A percentile compares a stretch with the other conserved stretches of the same genome.
These are phyloP conservation scores for Corythoichthys haematopterus DNA, from an alignment of 2,113 vertebrate genomes.

Conservation along the genomic window DNA sequence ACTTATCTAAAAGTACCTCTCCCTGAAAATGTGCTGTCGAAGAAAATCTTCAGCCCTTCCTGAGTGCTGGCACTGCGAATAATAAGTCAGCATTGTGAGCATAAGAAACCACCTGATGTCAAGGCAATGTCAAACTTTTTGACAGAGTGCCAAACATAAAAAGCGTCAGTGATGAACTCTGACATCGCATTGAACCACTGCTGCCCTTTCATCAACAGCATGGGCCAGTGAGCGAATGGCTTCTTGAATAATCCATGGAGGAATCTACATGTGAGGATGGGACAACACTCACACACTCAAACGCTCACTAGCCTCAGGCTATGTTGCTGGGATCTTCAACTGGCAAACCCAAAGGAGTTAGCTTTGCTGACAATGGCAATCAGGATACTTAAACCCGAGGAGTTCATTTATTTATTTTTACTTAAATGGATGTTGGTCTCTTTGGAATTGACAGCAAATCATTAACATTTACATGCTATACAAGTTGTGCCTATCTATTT, in stretches of 20 bases:
- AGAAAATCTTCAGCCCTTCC: not conserved
- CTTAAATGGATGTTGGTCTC: not conserved
- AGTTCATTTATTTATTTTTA: not conserved
- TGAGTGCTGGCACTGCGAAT: not conserved
- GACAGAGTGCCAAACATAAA: not conserved
- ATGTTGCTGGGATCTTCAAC: not conserved
- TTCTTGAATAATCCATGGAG: not conserved
- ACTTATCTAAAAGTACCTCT: not conserved
- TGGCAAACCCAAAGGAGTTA: not conserved
- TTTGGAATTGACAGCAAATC: not conserved
- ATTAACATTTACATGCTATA: not conserved
- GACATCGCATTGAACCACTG: not conserved
- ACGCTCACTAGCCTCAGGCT: not conserved
- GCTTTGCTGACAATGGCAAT: not conserved
- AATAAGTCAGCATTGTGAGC: not conserved
- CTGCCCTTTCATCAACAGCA: not conserved
- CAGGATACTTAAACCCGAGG: not conserved
- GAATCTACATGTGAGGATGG: not conserved
- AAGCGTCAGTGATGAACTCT: constrained; percentile 1
- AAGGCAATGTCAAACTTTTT: not conserved
- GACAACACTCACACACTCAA: not conserved
- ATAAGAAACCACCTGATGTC: not conserved
- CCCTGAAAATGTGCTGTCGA: not conserved
- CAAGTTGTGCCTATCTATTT: not conserved
- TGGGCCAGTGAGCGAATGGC: not conserved